These are phyloP conservation scores for Cryptus armator DNA, from an alignment of 2,888 invertebrate species.

Conservation along the genomic window DNA sequence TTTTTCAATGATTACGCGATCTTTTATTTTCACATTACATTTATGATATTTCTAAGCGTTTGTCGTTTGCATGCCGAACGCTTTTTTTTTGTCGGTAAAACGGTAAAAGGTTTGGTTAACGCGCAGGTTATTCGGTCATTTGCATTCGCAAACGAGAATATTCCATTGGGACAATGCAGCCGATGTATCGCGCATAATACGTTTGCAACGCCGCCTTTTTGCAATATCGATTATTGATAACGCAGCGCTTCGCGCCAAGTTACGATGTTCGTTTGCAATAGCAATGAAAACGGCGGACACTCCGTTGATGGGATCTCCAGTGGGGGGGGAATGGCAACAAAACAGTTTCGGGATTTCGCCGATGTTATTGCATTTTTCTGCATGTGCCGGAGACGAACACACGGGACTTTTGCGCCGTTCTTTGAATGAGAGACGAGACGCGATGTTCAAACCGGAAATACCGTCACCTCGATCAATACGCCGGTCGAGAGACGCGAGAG, in stretches of 20 bases:
- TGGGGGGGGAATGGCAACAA: not conserved
- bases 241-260: not conserved
- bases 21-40: not conserved
- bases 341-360: constrained; percentile 7
- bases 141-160: not conserved
- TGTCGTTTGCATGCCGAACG: no score
- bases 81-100: no score
- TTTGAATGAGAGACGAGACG: constrained; percentile 15
- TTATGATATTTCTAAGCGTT: no score
- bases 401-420: constrained; percentile 1
- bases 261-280: not conserved
- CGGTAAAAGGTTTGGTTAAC: no score
- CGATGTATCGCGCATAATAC: no score
- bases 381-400: not conserved
- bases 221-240: not conserved
- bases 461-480: constrained; percentile 65
- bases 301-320: not conserved
- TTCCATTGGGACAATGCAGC: no score
- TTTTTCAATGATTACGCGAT: not conserved
- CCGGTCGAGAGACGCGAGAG: constrained; percentile 39
- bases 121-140: no score
- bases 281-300: not conserved
- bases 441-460: constrained; percentile 23
- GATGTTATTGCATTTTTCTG: constrained; percentile 3
- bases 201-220: no score